A percentile compares a stretch with the other conserved stretches of the same genome.
Conservation (phyloP, 2,113 vertebrate genomes). For the Pogonocichla stellata region DNA sequence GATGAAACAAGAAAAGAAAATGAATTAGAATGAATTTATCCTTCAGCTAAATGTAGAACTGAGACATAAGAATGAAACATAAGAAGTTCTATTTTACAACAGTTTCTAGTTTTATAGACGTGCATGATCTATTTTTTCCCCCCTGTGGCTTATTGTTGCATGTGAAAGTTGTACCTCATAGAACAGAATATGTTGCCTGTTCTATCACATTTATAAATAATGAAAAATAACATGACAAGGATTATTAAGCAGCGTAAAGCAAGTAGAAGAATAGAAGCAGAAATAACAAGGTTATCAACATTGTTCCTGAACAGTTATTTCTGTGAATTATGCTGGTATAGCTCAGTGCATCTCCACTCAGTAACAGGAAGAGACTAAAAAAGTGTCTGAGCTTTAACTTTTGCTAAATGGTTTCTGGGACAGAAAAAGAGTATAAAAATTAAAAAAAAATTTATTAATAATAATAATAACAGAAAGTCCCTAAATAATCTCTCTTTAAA, state of each 20-base stretch:
- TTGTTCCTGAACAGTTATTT: conserved; percentile 3
- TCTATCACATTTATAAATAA: conserved; percentile 12
- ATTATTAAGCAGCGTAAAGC: not conserved
- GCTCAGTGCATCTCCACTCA: not conserved
- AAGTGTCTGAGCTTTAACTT: not conserved
- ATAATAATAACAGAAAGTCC: not conserved
- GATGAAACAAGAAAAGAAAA: not conserved
- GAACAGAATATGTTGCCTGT: not conserved
- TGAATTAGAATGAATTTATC: not conserved
- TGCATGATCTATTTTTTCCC: not conserved
- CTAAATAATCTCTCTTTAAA: not conserved
- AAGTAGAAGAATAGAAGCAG: conserved; percentile 15
- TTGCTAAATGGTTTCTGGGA: not conserved
- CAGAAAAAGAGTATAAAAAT: not conserved
- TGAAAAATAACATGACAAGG: not conserved
- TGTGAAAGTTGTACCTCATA: not conserved
- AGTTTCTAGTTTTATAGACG: not conserved
- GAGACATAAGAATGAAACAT: not conserved
- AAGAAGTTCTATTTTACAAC: not conserved
- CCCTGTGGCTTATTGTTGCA: not conserved
- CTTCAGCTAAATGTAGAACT: not conserved
- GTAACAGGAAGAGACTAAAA: not conserved
- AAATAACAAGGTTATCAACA: conserved; percentile 3
- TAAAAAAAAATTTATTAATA: too few species aligned
- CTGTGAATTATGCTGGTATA: not conserved